These are phyloP conservation scores for Mesembrinibis cayennensis DNA, from an alignment of 2,113 vertebrate species.

Conservation along the genomic window DNA sequence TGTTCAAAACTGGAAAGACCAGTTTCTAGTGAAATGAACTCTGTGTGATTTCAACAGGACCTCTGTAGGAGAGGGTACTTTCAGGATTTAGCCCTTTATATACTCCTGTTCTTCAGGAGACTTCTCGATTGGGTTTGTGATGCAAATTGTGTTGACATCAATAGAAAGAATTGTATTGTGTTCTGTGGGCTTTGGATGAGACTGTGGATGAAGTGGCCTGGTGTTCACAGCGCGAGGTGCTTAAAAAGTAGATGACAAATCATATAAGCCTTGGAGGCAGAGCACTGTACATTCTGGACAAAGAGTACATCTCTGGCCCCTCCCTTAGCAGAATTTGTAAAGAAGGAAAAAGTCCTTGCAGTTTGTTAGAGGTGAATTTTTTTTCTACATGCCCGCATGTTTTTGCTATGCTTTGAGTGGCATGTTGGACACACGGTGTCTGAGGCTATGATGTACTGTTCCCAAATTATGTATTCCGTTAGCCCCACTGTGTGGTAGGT, in stretches of 20 bases:
- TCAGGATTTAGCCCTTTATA: neutral
- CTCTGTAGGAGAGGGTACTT: neutral
- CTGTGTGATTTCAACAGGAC: neutral
- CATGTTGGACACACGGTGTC: neutral
- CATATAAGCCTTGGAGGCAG: neutral
- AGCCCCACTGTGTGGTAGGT: neutral
- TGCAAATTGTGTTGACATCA: neutral
- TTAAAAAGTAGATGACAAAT: neutral
- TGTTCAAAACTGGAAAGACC: neutral
- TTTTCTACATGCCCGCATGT: neutral
- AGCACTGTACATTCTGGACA: neutral
- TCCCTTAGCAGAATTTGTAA: neutral
- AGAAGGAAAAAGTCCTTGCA: neutral
- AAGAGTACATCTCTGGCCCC: neutral
- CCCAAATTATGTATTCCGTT: neutral
- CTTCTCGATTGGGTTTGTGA: neutral
- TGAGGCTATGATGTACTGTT: neutral
- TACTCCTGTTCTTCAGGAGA: neutral
- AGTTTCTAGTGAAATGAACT: neutral
- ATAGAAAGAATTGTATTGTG: neutral
- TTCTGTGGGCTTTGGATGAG: neutral
- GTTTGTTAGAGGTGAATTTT: neutral
- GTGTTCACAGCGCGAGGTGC: neutral
- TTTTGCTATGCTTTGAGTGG: neutral
- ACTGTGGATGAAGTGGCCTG: neutral